phyloP scores from a whole-genome alignment of 2,888 invertebrate genomes.

The Petrophora chlorosata region DNA sequence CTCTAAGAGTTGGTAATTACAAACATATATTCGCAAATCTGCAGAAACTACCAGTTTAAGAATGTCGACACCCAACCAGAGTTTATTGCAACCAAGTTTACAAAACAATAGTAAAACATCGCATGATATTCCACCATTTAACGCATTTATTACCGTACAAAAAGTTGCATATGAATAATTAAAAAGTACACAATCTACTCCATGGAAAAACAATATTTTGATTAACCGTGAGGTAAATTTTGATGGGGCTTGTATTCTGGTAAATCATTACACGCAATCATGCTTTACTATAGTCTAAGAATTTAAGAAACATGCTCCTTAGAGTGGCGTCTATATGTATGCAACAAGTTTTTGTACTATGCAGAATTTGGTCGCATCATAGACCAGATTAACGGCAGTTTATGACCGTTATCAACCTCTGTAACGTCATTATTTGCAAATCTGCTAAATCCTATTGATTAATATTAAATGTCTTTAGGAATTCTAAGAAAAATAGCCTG shows the following conservation, averaged over 20 bases:
- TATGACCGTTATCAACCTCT: no score
- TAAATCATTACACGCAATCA: no score
- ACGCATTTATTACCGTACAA: constrained; percentile 20
- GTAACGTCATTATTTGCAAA: no score
- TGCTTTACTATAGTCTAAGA: no score
- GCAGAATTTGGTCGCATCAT: no score
- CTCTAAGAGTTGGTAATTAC: background rate
- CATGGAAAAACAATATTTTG: constrained; percentile 4
- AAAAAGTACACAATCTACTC: constrained; percentile 13
- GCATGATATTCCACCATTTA: constrained; percentile 32
- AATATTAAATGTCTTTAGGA: no score
- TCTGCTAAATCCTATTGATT: no score
- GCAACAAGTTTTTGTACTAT: no score
- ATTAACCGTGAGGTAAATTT: background rate
- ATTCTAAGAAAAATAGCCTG: no score
- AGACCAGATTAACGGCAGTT: no score
- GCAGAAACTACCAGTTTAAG: background rate
- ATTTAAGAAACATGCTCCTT: no score
- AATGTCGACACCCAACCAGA: constrained; percentile 1
- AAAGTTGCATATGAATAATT: constrained; percentile 27
- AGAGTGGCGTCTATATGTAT: no score
- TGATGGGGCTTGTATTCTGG: background rate
- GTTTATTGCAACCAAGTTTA: constrained; percentile 16
- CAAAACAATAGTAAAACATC: constrained; percentile 29
- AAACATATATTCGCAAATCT: background rate